These are phyloP conservation scores for Phallusia fumigata DNA, from an alignment of 23 tunicate genomes.

Conservation along the genomic window DNA sequence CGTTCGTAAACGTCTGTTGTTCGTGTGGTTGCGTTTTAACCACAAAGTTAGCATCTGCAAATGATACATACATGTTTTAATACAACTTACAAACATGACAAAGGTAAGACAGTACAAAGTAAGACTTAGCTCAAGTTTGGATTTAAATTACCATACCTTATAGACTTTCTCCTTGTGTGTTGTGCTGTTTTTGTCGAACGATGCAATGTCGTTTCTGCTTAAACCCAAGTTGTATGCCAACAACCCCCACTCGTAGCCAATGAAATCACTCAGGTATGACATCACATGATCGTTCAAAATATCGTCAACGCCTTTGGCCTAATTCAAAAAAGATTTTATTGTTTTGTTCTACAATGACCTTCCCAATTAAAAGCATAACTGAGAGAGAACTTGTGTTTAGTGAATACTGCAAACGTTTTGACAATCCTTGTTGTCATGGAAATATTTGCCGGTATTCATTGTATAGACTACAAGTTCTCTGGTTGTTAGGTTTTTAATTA, in stretches of 20 bases:
- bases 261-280: constrained; percentile 36
- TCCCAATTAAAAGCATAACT: too few relatives aligned
- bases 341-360: too few relatives aligned
- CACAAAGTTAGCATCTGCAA: constrained; percentile 56
- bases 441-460: too few relatives aligned
- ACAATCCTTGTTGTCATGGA: too few relatives aligned
- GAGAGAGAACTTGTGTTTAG: too few relatives aligned
- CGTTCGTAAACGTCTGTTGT: constrained; percentile 27
- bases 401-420: too few relatives aligned
- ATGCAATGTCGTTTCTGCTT: constrained; percentile 37
- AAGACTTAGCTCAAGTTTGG: too few relatives aligned
- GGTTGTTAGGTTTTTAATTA: too few relatives aligned
- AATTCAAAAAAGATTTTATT: background rate
- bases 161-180: constrained; percentile 33
- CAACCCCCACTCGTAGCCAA: constrained; percentile 73
- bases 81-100: too few relatives aligned
- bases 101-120: too few relatives aligned
- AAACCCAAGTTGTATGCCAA: constrained; percentile 54
- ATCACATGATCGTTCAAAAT: constrained; percentile 36
- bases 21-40: constrained; percentile 27
- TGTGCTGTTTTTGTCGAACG: background rate
- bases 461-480: too few relatives aligned
- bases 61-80: background rate
- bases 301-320: background rate
- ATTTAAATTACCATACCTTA: too few relatives aligned